Percentiles rank a stretch among this genome's conserved stretches.
Evolutionary conservation across 1,140 invertebrate genomes (phyloP).

Genomic region (Frieseomelitta varia): DNA sequence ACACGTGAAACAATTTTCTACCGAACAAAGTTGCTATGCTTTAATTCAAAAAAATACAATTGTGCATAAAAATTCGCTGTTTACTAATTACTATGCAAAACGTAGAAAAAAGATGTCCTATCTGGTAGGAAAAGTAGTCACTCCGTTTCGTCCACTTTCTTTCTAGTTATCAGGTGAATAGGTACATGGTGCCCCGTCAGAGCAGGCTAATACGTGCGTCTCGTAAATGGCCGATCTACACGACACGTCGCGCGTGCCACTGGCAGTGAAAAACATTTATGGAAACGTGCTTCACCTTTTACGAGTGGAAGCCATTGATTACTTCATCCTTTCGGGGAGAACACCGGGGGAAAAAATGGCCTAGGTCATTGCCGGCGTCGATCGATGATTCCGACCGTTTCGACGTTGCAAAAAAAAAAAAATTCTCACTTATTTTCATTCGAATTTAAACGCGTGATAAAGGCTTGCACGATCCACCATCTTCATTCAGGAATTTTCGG

Average conservation of each 20-base stretch:
- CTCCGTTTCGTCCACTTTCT: constrained; percentile 36
- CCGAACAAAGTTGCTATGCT: no score
- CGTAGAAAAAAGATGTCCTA: neutral
- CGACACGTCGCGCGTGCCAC: constrained; percentile 71
- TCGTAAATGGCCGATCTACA: constrained; percentile 62
- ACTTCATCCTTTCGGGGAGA: constrained; percentile 74
- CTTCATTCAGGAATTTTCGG: no score
- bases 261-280: constrained; percentile 80
- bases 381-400: constrained; percentile 15
- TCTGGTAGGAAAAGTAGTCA: neutral
- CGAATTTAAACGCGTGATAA: neutral
- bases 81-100: neutral
- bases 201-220: constrained; percentile 17
- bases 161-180: constrained; percentile 48
- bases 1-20: no score
- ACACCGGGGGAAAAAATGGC: constrained; percentile 55
- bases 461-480: no score
- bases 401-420: no score
- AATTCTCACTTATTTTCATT: neutral
- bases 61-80: neutral
- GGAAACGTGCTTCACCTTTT: constrained; percentile 80
- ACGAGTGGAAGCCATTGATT: constrained; percentile 76
- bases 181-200: constrained; percentile 36
- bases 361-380: constrained; percentile 69
- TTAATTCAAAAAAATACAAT: no score